phyloP scores from a whole-genome alignment of 2,113 vertebrate species.

The Poecile atricapillus region DNA sequence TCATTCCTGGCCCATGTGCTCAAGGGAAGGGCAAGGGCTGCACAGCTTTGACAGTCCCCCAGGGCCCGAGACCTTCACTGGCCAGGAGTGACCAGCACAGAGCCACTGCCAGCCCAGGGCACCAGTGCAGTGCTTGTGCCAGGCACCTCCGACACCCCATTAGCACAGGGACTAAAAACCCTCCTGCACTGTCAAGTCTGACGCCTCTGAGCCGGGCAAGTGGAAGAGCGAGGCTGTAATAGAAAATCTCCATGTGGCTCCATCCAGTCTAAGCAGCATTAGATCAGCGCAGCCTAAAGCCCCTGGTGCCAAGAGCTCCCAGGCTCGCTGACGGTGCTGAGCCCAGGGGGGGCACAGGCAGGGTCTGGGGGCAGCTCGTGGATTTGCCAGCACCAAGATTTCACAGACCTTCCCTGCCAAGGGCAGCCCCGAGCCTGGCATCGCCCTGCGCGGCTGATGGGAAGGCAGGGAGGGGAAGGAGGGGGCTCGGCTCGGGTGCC shows the following conservation, averaged over 20 bases:
- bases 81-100: not conserved
- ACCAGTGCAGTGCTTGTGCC: not conserved
- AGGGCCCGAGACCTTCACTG: too few species aligned
- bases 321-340: rapidly evolving
- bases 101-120: not conserved
- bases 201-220: not conserved
- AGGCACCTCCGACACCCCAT: not conserved
- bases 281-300: not conserved
- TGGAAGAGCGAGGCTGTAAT: not conserved
- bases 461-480: not conserved
- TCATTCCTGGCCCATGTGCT: not conserved
- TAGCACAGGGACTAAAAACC: not conserved
- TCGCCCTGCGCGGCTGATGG: rapidly evolving
- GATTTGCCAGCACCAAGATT: not conserved
- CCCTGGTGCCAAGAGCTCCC: not conserved
- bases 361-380: rapidly evolving
- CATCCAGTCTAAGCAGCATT: not conserved
- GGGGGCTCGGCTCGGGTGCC: rapidly evolving
- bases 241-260: not conserved
- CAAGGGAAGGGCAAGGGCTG: not conserved
- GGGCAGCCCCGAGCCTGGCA: rapidly evolving
- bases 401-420: not conserved
- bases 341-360: rapidly evolving
- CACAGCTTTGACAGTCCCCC: not conserved
- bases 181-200: not conserved